Conservation (phyloP, 2,888 invertebrate genomes). For the Agrotis puta region DNA sequence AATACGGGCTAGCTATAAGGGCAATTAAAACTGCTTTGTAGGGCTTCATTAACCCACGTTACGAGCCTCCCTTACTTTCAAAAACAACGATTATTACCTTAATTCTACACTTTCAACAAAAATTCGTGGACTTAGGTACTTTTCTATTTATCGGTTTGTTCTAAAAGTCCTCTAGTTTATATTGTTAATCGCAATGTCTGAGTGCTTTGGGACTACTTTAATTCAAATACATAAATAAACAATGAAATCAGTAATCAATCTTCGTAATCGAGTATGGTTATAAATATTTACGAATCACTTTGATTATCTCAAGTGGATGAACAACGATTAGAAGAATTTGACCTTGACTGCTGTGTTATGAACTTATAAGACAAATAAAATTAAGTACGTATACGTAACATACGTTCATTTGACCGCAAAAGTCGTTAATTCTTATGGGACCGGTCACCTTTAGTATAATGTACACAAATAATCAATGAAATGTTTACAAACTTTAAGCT, state of each 20-base stretch:
- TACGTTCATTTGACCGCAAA: neutral
- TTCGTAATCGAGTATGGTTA: constrained; percentile 26
- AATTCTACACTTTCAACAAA: constrained; percentile 33
- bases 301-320: constrained; percentile 10
- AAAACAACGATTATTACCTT: constrained; percentile 56
- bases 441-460: constrained; percentile 14
- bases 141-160: constrained; percentile 21
- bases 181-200: constrained; percentile 10
- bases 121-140: constrained; percentile 23
- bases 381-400: neutral
- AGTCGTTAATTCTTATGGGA: neutral
- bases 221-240: constrained; percentile 17
- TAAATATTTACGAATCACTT: constrained; percentile 42
- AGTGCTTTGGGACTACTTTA: constrained; percentile 20
- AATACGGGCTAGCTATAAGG: constrained; percentile 83
- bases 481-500: constrained; percentile 3
- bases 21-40: constrained; percentile 86
- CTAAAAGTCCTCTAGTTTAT: constrained; percentile 28
- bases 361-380: constrained; percentile 6
- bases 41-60: constrained; percentile 82
- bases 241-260: constrained; percentile 28
- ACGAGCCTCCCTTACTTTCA: constrained; percentile 50
- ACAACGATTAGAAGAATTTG: constrained; percentile 11
- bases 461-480: neutral
- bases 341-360: constrained; percentile 17